Conservation (phyloP, 2,113 vertebrate species). For the Machaerirhynchus nigripectus region DNA sequence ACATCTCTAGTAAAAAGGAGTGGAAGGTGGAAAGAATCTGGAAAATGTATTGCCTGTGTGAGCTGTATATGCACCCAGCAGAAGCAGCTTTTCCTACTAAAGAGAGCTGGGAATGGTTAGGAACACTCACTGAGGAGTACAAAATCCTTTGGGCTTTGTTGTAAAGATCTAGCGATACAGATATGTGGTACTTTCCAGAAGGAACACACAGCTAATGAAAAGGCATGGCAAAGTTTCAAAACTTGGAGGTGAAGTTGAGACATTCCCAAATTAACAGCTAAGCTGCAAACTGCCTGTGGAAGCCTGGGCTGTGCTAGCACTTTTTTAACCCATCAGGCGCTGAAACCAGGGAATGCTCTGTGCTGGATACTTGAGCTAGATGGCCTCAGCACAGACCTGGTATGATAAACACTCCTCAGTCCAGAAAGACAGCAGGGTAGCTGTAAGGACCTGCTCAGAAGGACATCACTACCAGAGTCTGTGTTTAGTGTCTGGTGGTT, state of each 20-base stretch:
- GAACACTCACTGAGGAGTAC: background rate
- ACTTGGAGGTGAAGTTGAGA: background rate
- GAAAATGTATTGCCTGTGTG: constrained; percentile 1
- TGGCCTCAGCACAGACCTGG: accelerated
- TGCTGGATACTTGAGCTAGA: background rate
- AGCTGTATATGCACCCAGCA: background rate
- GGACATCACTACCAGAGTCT: background rate
- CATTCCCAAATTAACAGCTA: background rate
- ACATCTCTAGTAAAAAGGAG: background rate
- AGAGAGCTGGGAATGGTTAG: background rate
- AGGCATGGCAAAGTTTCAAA: background rate
- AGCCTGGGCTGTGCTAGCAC: background rate
- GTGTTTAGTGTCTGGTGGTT: background rate
- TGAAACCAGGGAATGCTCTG: background rate
- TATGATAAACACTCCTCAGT: too few species aligned
- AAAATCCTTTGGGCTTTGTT: background rate
- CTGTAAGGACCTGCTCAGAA: background rate
- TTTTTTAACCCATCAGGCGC: background rate
- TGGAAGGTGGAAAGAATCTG: constrained; percentile 17
- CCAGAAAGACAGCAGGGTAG: background rate
- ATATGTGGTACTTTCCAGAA: background rate
- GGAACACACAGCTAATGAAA: constrained; percentile 9
- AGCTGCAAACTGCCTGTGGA: background rate
- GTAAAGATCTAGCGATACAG: background rate
- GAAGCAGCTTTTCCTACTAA: constrained; percentile 14